Percentiles rank a stretch among this genome's conserved stretches.
Evolutionary conservation across 2,888 invertebrate genomes (phyloP).

Genomic region (Aproaerema taeniolella): DNA sequence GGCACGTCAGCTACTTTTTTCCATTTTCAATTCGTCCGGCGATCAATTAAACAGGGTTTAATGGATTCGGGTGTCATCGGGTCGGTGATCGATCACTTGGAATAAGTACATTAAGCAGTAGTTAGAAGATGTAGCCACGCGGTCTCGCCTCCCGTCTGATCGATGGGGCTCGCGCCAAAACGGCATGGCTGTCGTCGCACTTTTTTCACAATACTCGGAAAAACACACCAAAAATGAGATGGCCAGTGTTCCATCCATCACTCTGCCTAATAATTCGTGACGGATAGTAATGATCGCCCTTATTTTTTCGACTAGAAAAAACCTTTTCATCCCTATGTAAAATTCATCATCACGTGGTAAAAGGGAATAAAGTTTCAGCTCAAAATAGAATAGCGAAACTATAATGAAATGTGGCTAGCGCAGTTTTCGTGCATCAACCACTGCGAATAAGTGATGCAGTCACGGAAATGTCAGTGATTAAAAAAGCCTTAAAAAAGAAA

Average conservation of each 20-base stretch:
- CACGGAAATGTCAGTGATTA: constrained; percentile 59
- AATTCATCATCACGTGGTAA: constrained; percentile 20
- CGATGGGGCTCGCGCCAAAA: constrained; percentile 25
- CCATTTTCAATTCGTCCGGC: constrained; percentile 60
- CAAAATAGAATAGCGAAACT: constrained; percentile 25
- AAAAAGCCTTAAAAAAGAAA: constrained; percentile 27
- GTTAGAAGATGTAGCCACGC: constrained; percentile 44
- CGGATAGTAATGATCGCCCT: constrained; percentile 15
- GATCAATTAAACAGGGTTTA: constrained; percentile 72
- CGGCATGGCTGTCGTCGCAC: constrained; percentile 18
- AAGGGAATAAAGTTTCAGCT: constrained; percentile 35
- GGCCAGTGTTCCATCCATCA: constrained; percentile 17
- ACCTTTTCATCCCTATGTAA: background rate
- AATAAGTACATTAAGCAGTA: constrained; percentile 65
- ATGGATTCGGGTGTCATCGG: constrained; percentile 64
- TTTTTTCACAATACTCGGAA: constrained; percentile 20
- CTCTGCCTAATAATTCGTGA: constrained; percentile 16
- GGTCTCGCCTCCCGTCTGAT: constrained; percentile 41
- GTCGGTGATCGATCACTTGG: constrained; percentile 61
- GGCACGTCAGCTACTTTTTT: constrained; percentile 42
- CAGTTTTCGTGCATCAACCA: constrained; percentile 34
- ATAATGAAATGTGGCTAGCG: constrained; percentile 29
- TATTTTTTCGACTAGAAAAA: constrained; percentile 12
- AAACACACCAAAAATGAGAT: constrained; percentile 16
- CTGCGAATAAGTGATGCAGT: constrained; percentile 40